Percentiles rank a stretch among this genome's conserved stretches.
These are phyloP conservation scores for Scopus umbretta DNA, from an alignment of 2,113 vertebrate species.

Conservation along the genomic window DNA sequence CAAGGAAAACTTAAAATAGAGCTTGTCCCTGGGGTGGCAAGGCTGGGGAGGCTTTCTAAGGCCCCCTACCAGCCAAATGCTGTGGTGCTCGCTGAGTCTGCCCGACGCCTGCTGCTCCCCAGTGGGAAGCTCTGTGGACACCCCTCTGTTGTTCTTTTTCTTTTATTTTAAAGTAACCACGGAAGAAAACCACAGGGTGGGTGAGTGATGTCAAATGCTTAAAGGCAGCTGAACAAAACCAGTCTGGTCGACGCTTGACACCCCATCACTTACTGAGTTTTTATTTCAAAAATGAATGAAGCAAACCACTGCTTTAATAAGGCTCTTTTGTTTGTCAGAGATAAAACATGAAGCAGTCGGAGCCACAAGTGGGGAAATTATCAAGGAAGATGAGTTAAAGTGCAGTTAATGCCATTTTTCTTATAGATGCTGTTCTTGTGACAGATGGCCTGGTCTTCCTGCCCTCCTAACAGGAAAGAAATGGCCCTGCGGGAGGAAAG, in stretches of 20 bases:
- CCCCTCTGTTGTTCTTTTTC: neutral
- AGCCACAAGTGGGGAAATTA: neutral
- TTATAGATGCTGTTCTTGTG: neutral
- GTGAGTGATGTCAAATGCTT: neutral
- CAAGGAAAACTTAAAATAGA: neutral
- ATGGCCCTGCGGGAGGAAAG: neutral
- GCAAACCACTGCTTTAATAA: neutral
- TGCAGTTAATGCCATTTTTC: neutral
- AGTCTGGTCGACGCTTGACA: neutral
- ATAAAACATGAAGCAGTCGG: neutral
- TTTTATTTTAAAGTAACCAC: neutral
- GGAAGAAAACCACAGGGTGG: neutral
- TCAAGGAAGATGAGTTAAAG: neutral
- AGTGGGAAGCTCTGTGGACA: neutral
- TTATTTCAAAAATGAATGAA: neutral
- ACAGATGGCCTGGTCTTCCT: neutral
- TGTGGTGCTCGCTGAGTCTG: neutral
- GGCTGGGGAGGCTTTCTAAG: neutral
- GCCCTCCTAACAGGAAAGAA: neutral
- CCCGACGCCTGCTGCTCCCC: neutral
- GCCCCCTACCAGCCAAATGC: fast-evolving
- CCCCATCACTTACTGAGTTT: neutral
- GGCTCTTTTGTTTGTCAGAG: neutral
- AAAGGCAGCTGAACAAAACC: neutral
- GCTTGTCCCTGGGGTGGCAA: neutral